Conservation (phyloP, 2,113 vertebrate genomes). For the Oncorhynchus masou region DNA sequence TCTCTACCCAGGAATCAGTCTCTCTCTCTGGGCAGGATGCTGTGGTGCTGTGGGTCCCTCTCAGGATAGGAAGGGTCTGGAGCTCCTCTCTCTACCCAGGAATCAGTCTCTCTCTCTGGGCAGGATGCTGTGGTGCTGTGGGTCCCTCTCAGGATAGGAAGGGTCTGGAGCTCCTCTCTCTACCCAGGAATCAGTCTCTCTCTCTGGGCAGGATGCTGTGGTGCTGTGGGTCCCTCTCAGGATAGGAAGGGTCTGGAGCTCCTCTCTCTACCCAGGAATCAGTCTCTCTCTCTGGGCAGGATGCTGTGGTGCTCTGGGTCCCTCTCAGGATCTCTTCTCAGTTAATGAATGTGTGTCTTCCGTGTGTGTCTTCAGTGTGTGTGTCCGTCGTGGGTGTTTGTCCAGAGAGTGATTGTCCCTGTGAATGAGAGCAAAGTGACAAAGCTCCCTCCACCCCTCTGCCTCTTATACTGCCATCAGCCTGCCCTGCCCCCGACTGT, state of each 20-base stretch:
- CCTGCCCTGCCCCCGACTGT: conserved; percentile 38
- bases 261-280: not conserved
- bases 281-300: conserved; percentile 5
- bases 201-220: conserved; percentile 15
- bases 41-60: too few species aligned
- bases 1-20: too few species aligned
- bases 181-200: conserved; percentile 1
- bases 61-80: too few species aligned
- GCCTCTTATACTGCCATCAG: conserved; percentile 65
- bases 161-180: not conserved
- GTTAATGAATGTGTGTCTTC: too few species aligned
- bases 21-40: too few species aligned
- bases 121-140: too few species aligned
- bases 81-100: too few species aligned
- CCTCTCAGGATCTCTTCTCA: not conserved
- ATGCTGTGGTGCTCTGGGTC: conserved; percentile 12
- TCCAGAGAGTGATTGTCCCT: conserved; percentile 54
- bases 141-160: too few species aligned
- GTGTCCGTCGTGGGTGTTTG: conserved; percentile 42
- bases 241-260: not conserved
- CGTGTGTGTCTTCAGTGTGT: conserved; percentile 39
- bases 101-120: too few species aligned
- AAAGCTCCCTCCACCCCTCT: conserved; percentile 63
- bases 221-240: not conserved
- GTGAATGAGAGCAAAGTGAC: conserved; percentile 64